Percentiles rank a stretch among this genome's conserved stretches.
These are phyloP conservation scores for Papilio helenus DNA, from an alignment of 1,140 invertebrate species.

Conservation along the genomic window DNA sequence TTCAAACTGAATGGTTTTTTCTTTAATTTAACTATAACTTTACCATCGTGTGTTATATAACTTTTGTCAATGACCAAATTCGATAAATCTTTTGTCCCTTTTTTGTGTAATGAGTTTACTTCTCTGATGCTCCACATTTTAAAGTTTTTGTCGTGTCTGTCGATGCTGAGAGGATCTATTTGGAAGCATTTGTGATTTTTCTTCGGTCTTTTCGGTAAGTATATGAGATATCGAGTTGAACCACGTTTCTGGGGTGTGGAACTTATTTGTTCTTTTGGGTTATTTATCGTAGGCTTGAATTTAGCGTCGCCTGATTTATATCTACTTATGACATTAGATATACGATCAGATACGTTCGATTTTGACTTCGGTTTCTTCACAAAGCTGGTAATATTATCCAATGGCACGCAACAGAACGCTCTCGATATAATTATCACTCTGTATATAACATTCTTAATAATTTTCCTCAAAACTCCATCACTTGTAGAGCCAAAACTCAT, in stretches of 20 bases:
- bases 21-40: conserved; percentile 31
- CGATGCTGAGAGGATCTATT: conserved; percentile 11
- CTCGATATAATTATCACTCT: conserved; percentile 22
- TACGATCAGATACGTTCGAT: not conserved
- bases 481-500: conserved; percentile 29
- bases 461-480: conserved; percentile 23
- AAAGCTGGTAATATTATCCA: conserved; percentile 24
- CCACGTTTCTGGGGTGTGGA: not conserved
- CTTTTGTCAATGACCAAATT: conserved; percentile 22
- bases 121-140: conserved; percentile 30
- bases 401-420: conserved; percentile 14
- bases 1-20: conserved; percentile 27
- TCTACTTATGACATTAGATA: conserved; percentile 9
- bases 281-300: not conserved
- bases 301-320: conserved; percentile 24
- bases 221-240: not conserved
- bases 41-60: conserved; percentile 10
- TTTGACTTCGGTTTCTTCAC: conserved; percentile 25
- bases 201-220: conserved; percentile 16
- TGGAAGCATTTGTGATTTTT: conserved; percentile 28
- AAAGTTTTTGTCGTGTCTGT: conserved; percentile 3
- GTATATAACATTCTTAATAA: conserved; percentile 22
- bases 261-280: not conserved
- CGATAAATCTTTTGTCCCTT: not conserved
- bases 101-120: not conserved